Evolutionary conservation across 1,140 invertebrate species (phyloP).

Genomic region (Pogonus chalceus): DNA sequence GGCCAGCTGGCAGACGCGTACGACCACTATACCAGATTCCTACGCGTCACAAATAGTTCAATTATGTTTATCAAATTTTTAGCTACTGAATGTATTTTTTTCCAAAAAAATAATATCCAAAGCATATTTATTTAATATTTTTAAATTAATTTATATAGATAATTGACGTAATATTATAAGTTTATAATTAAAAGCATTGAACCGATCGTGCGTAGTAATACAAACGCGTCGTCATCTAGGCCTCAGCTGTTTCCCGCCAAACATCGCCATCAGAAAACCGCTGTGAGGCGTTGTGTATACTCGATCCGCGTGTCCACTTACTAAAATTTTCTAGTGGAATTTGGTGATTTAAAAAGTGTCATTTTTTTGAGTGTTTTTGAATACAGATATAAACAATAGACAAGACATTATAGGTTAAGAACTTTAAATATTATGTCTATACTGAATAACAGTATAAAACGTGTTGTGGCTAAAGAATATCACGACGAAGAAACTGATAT

Average conservation of each 20-base stretch:
- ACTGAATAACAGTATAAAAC: conserved; percentile 33
- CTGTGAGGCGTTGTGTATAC: conserved; percentile 37
- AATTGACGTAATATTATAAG: conserved; percentile 6
- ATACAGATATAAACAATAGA: not conserved
- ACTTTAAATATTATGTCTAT: conserved; percentile 36
- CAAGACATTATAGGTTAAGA: not conserved
- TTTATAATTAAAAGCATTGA: not conserved
- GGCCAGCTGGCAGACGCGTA: conserved; percentile 49
- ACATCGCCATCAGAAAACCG: conserved; percentile 48
- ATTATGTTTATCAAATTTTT: conserved; percentile 16
- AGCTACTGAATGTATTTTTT: too few species aligned
- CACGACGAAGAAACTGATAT: conserved; percentile 35
- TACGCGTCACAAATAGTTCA: conserved; percentile 40
- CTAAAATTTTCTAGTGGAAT: conserved; percentile 15
- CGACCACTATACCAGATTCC: conserved; percentile 32
- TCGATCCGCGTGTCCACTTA: conserved; percentile 28
- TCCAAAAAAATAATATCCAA: too few species aligned
- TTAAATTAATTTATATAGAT: conserved; percentile 11
- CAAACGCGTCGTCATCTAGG: conserved; percentile 35
- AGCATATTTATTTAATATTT: too few species aligned
- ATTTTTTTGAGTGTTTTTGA: conserved; percentile 4
- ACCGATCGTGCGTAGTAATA: conserved; percentile 39
- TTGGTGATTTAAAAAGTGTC: conserved; percentile 10
- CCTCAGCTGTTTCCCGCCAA: conserved; percentile 60
- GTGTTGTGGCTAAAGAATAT: conserved; percentile 38